These are phyloP conservation scores for Trilocha varians DNA, from an alignment of 2,888 invertebrate species.

Conservation along the genomic window DNA sequence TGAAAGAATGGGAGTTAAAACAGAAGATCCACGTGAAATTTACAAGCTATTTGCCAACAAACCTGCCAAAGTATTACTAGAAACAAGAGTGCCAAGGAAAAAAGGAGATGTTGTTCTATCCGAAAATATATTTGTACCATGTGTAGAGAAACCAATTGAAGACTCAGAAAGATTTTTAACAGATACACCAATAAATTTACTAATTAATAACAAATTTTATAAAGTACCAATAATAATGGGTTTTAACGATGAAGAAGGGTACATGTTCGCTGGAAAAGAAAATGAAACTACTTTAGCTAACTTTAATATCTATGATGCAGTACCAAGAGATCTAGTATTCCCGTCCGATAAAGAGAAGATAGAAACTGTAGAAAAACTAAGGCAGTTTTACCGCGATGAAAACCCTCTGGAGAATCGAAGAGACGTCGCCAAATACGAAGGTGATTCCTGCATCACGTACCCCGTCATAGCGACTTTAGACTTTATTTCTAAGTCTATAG, in stretches of 20 bases:
- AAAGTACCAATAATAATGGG: slow-evolving; percentile 56
- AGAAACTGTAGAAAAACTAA: slow-evolving; percentile 30
- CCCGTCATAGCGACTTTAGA: slow-evolving; percentile 42
- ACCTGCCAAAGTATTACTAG: slow-evolving; percentile 32
- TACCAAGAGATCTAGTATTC: slow-evolving; percentile 49
- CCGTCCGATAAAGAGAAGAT: slow-evolving; percentile 28
- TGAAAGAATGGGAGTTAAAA: slow-evolving; percentile 34
- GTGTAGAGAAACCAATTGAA: slow-evolving; percentile 38
- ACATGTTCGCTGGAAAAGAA: slow-evolving; percentile 55
- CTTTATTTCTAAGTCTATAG: slow-evolving; percentile 28
- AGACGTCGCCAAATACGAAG: slow-evolving; percentile 47
- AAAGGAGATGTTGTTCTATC: slow-evolving; percentile 48
- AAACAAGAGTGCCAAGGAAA: slow-evolving; percentile 41
- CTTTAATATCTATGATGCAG: slow-evolving; percentile 35
- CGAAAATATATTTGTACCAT: slow-evolving; percentile 59
- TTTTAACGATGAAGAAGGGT: slow-evolving; percentile 53
- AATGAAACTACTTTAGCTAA: slow-evolving; percentile 45
- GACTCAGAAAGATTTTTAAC: slow-evolving; percentile 35
- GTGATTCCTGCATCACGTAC: slow-evolving; percentile 47
- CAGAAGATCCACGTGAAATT: slow-evolving; percentile 37
- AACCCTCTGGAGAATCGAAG: slow-evolving; percentile 38
- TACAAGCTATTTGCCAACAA: slow-evolving; percentile 35
- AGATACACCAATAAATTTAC: slow-evolving; percentile 45
- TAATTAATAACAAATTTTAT: slow-evolving; percentile 33
- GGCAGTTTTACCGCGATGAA: slow-evolving; percentile 51